Conservation (phyloP, 1,140 invertebrate species). For the Neelides sp. region DNA sequence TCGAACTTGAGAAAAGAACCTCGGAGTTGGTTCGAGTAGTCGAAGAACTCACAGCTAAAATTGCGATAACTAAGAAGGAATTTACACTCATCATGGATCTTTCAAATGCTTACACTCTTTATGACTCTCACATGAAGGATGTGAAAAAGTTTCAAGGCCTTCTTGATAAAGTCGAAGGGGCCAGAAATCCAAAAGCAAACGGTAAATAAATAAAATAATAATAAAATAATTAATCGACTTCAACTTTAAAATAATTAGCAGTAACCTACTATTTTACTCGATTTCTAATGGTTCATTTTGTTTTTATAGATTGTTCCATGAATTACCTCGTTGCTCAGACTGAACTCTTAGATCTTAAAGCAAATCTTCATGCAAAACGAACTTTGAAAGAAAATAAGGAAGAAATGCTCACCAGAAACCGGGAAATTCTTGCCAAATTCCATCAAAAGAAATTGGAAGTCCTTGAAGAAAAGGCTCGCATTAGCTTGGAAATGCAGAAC, state of each 20-base stretch:
- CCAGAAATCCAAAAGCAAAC: constrained; percentile 19
- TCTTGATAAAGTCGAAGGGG: constrained; percentile 9
- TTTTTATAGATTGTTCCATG: constrained; percentile 5
- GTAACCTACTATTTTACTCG: no score
- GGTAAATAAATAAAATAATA: no score
- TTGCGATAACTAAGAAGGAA: no score
- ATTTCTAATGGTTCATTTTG: no score
- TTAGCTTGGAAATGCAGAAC: constrained; percentile 35
- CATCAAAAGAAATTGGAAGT: constrained; percentile 19
- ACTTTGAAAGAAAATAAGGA: constrained; percentile 32
- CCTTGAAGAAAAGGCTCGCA: constrained; percentile 22
- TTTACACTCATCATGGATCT: no score
- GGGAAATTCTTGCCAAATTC: constrained; percentile 18
- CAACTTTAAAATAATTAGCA: no score
- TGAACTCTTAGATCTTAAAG: constrained; percentile 13
- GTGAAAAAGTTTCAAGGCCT: constrained; percentile 12
- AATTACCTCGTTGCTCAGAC: constrained; percentile 13
- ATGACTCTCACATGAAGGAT: no score
- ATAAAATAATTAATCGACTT: no score
- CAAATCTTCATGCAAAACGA: constrained; percentile 32
- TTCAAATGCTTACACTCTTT: no score
- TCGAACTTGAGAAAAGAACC: no score
- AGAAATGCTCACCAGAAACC: constrained; percentile 10
- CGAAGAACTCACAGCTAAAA: no score
- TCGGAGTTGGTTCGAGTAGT: no score